Percentiles rank a stretch among this genome's conserved stretches.
Conservation (phyloP, 2,113 vertebrate species). For the Pachyramphus minor region DNA sequence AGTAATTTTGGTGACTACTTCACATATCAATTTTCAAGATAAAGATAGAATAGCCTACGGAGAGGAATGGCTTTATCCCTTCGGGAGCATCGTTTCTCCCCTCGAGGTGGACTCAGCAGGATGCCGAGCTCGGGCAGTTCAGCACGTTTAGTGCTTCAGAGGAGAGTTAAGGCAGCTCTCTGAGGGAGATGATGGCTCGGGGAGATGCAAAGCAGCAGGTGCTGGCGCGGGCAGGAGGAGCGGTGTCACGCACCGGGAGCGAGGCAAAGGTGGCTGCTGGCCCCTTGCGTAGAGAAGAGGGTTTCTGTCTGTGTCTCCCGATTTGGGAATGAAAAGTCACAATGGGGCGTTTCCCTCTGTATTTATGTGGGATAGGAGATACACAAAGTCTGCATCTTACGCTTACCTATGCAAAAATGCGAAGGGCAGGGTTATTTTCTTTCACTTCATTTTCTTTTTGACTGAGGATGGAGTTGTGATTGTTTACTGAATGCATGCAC, state of each 20-base stretch:
- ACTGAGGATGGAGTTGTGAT: no score
- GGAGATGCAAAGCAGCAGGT: background rate
- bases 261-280: background rate
- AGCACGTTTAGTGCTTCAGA: fast-evolving
- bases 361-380: background rate
- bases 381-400: background rate
- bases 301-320: background rate
- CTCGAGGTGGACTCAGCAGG: background rate
- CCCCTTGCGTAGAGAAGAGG: background rate
- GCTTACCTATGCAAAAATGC: background rate
- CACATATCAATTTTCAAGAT: background rate
- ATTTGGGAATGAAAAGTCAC: background rate
- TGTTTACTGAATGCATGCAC: no score
- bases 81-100: fast-evolving
- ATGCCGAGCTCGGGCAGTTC: fast-evolving
- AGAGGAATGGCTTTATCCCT: background rate
- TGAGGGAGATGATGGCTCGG: fast-evolving
- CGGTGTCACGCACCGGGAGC: fast-evolving
- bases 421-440: background rate
- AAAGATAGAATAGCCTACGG: background rate
- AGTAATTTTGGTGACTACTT: background rate
- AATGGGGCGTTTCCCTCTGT: background rate
- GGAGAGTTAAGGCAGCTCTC: background rate
- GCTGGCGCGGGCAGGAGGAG: background rate
- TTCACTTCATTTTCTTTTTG: no score